Percentiles rank a stretch among this genome's conserved stretches.
These are phyloP conservation scores for Drosophila pseudoobscura DNA, from an alignment of 1,140 invertebrate species.

Conservation along the genomic window DNA sequence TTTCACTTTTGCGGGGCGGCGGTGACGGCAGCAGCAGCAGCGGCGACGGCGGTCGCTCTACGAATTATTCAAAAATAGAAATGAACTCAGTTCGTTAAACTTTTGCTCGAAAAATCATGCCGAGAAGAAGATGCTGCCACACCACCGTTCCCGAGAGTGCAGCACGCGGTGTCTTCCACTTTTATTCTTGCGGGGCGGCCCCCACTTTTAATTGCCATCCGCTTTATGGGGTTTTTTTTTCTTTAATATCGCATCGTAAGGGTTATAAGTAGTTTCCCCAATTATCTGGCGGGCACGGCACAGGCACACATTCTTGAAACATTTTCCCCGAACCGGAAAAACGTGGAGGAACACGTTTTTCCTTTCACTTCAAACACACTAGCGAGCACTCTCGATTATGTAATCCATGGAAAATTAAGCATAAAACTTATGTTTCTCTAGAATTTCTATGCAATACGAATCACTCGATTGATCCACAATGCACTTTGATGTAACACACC, in stretches of 20 bases:
- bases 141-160: conserved; percentile 29
- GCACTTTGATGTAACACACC: conserved; percentile 52
- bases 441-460: conserved; percentile 13
- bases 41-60: conserved; percentile 50
- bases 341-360: conserved; percentile 71
- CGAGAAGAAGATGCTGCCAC: conserved; percentile 37
- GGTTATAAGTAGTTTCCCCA: conserved; percentile 23
- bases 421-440: conserved; percentile 9
- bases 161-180: conserved; percentile 40
- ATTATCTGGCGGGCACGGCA: conserved; percentile 34
- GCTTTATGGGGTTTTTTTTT: conserved; percentile 38
- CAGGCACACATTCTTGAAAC: conserved; percentile 11
- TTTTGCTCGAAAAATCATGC: conserved; percentile 74
- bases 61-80: conserved; percentile 83
- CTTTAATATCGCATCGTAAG: conserved; percentile 38
- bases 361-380: conserved; percentile 37
- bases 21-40: conserved; percentile 7
- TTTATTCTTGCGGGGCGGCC: conserved; percentile 20
- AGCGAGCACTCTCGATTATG: conserved; percentile 56
- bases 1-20: conserved; percentile 61
- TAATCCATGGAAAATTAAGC: conserved; percentile 61
- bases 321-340: conserved; percentile 50
- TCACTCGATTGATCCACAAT: conserved; percentile 20
- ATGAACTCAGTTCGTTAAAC: conserved; percentile 84
- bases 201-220: conserved; percentile 56